Evolutionary conservation across 2,113 vertebrate species (phyloP).

Genomic region (Phasianus colchicus): DNA sequence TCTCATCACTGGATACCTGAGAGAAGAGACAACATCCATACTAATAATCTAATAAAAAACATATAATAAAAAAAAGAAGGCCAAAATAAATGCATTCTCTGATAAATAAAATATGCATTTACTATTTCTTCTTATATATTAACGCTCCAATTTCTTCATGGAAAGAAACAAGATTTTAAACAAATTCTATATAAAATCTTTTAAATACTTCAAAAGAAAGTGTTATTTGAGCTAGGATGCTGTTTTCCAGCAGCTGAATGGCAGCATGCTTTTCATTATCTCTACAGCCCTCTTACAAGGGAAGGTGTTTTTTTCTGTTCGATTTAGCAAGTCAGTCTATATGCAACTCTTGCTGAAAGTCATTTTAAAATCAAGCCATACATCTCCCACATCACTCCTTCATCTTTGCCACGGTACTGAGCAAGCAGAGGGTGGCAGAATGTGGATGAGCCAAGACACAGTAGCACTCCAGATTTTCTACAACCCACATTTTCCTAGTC

Average conservation of each 20-base stretch:
- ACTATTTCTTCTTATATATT: background rate
- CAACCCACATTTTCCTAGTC: background rate
- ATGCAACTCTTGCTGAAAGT: background rate
- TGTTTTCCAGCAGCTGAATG: background rate
- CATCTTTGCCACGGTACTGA: background rate
- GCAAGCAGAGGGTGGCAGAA: constrained; percentile 10
- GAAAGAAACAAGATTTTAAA: background rate
- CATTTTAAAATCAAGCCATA: background rate
- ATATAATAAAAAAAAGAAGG: background rate
- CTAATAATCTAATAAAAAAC: background rate
- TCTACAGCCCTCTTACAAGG: background rate
- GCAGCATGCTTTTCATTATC: background rate
- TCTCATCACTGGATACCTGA: no score
- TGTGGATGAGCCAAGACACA: constrained; percentile 4
- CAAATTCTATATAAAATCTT: background rate
- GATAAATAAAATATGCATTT: background rate
- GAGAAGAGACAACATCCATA: no score
- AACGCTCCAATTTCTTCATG: background rate
- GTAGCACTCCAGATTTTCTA: constrained; percentile 29
- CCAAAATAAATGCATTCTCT: background rate
- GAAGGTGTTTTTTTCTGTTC: background rate
- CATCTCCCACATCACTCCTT: background rate
- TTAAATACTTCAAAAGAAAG: background rate
- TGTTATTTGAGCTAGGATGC: background rate
- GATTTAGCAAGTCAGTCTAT: background rate